Conservation (phyloP, 2,113 vertebrate species). For the Acanthochromis polyacanthus region DNA sequence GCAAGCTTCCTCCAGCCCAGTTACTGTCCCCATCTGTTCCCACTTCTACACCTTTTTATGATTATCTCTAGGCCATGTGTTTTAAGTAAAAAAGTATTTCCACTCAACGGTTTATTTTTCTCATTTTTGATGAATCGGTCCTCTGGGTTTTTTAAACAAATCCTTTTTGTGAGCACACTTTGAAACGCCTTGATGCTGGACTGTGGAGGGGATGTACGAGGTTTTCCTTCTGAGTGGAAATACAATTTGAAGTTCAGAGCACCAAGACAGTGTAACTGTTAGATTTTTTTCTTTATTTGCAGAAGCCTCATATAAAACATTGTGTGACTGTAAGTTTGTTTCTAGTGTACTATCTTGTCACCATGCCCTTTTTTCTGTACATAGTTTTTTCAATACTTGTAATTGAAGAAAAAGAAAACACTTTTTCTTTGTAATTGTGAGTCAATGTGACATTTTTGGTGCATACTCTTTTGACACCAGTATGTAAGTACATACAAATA, state of each 20-base stretch:
- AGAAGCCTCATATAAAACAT: conserved; percentile 56
- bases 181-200: conserved; percentile 37
- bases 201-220: conserved; percentile 37
- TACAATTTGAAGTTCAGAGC: conserved; percentile 58
- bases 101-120: conserved; percentile 37
- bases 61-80: conserved; percentile 44
- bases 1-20: conserved; percentile 1
- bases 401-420: conserved; percentile 71
- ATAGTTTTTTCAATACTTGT: conserved; percentile 83
- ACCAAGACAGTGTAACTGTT: conserved; percentile 54
- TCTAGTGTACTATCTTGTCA: conserved; percentile 72
- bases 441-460: conserved; percentile 84
- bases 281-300: conserved; percentile 46
- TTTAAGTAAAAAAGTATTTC: conserved; percentile 59
- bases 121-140: conserved; percentile 25
- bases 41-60: conserved; percentile 53
- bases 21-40: conserved; percentile 10
- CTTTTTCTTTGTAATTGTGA: conserved; percentile 80
- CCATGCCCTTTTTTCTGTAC: conserved; percentile 81
- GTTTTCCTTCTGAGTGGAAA: conserved; percentile 57
- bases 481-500: conserved; percentile 86
- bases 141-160: conserved; percentile 28
- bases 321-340: conserved; percentile 74
- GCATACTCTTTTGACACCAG: conserved; percentile 82
- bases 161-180: conserved; percentile 50